Conservation (phyloP, 2,113 vertebrate genomes). For the Gadus macrocephalus region DNA sequence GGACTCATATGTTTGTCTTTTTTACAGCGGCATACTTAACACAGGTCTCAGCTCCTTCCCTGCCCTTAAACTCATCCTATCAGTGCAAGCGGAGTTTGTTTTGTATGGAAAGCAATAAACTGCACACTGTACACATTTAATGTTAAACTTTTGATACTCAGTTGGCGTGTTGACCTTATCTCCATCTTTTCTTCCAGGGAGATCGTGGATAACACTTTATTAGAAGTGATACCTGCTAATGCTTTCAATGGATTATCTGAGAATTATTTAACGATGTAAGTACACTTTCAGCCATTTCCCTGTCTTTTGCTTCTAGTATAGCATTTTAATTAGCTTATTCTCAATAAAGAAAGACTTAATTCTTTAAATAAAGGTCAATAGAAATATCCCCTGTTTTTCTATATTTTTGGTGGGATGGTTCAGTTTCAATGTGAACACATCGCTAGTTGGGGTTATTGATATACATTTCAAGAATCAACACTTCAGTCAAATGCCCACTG, state of each 20-base stretch:
- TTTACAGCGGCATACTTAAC: slow-evolving; percentile 1
- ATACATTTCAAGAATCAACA: too few relatives aligned
- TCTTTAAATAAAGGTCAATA: too few relatives aligned
- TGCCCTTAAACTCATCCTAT: neutral
- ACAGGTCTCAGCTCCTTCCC: neutral
- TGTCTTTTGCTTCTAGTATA: neutral
- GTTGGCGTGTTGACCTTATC: neutral
- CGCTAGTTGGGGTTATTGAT: too few relatives aligned
- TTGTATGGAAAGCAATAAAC: neutral
- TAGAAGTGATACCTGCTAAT: slow-evolving; percentile 79
- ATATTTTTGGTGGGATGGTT: too few relatives aligned
- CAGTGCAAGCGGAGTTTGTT: neutral
- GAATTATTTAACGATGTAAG: slow-evolving; percentile 82
- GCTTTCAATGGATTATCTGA: slow-evolving; percentile 82
- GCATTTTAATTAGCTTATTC: too few relatives aligned
- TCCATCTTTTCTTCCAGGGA: slow-evolving; percentile 69
- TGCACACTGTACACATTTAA: neutral
- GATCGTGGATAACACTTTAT: slow-evolving; percentile 83
- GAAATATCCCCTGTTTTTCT: too few relatives aligned
- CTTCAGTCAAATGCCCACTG: too few relatives aligned
- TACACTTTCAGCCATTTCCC: slow-evolving; percentile 21
- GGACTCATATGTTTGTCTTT: neutral
- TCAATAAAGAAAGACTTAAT: too few relatives aligned
- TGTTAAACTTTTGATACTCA: neutral
- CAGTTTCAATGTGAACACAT: too few relatives aligned